Base-by-base conservation (phyloP, 1,140 invertebrate genomes). In the Geopemphigus sp. region DNA sequence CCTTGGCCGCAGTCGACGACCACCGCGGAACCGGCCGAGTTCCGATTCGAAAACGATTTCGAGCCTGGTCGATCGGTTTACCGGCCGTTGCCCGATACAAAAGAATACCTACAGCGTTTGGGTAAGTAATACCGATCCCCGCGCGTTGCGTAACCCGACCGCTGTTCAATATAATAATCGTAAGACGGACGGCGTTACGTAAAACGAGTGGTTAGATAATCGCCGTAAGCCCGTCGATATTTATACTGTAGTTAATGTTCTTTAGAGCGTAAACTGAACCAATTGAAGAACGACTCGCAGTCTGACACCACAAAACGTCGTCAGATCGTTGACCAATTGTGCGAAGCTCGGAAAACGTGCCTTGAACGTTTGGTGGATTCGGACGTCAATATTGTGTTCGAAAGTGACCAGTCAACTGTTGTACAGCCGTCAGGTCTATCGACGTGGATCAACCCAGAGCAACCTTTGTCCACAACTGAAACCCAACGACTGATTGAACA, bases 381-480 rank as follows among this genome's bases (percentile, higher is more conserved):
- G 1, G 50, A 81, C 22, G 5, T n/a, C n/a, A n/a, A 29, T 47
- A 63, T 78, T 19, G 64, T 81, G 32, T 81, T 78, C 47, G 59
- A 74, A 50, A 39, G 39, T 17, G 73, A 76, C 10, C n/a, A 76
- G 5, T 22, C 68, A 29, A 29, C n/a, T 10, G 14, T 73, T 45
- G n/a, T n/a, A n/a, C 80, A 82, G 32, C 81, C 83, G 5, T 82
- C 82, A 70, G 83, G 82, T 76, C 50, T 84, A 19, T 80, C 57
- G 50, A 80, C 74, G 54, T 81, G 83, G 53, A 63, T 83, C 1
- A 84, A 83, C 45, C 83, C 83, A 15, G 82, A 84, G 66, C 83
- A 83, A 81, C 82, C 83, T 6, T 70, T 84, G 1, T 83, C 86
- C 64, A 83, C 87, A 26, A 87, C 85, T 61, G 88, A 89, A 84